These are phyloP conservation scores for Iguana delicatissima DNA, from an alignment of 2,797 vertebrate genomes.

Conservation along the genomic window DNA sequence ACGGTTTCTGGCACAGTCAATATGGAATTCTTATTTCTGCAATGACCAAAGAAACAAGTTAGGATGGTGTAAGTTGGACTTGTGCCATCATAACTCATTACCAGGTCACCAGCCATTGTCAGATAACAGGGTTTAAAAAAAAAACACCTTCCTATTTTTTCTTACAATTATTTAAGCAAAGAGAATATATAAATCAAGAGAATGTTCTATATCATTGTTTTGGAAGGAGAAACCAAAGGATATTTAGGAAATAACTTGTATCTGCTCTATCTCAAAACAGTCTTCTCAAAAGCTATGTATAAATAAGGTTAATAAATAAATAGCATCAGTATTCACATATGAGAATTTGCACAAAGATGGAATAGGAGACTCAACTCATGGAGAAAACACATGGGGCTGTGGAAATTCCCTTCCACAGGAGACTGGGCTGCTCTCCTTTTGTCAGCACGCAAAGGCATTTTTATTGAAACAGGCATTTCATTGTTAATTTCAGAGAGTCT, in stretches of 20 bases:
- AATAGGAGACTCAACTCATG: not conserved
- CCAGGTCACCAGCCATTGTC: not conserved
- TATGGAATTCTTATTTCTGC: too few relatives aligned
- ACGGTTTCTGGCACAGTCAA: too few relatives aligned
- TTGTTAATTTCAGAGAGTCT: too few relatives aligned
- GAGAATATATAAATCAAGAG: not conserved
- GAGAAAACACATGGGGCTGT: too few relatives aligned
- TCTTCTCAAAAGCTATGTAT: not conserved
- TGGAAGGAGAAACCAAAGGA: not conserved
- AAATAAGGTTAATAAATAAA: not conserved
- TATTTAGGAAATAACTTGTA: not conserved
- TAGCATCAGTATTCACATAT: not conserved
- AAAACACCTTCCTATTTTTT: not conserved
- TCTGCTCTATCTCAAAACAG: not conserved
- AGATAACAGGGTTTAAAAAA: not conserved
- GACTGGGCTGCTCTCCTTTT: too few relatives aligned
- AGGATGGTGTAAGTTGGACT: too few relatives aligned
- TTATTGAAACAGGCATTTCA: too few relatives aligned
- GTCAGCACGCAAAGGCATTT: too few relatives aligned
- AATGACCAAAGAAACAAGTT: too few relatives aligned
- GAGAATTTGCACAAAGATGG: not conserved
- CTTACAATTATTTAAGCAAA: not conserved
- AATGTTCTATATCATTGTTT: not conserved
- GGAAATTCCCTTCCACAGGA: too few relatives aligned
- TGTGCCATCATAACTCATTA: too few relatives aligned